Percentiles rank a stretch among this genome's conserved stretches.
Conservation (phyloP, 2,797 vertebrate genomes). For the Orestias chungarensis region DNA sequence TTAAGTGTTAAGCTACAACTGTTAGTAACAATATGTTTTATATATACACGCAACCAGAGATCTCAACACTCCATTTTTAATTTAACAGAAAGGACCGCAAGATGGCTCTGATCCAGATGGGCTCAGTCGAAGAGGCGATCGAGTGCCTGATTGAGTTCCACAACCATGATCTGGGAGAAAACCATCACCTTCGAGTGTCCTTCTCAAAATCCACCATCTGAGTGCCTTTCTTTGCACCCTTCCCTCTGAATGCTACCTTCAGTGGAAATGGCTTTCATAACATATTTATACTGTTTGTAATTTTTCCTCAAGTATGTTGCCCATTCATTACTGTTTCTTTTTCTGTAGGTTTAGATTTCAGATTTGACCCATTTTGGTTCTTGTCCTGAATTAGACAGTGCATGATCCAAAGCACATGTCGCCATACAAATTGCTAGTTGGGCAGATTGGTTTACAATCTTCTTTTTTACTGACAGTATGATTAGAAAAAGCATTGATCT, state of each 20-base stretch:
- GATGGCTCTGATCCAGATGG: conserved; percentile 99
- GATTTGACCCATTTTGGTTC: conserved; percentile 1
- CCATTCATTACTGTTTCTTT: conserved; percentile 1
- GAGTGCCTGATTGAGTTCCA: conserved; percentile 95
- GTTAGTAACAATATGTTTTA: not conserved
- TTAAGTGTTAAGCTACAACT: not conserved
- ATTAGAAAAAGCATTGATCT: not conserved
- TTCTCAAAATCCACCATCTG: conserved; percentile 97
- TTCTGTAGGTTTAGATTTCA: conserved; percentile 7
- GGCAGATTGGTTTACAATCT: not conserved
- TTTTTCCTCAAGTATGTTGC: conserved; percentile 37
- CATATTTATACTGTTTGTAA: conserved; percentile 35
- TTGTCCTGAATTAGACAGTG: not conserved
- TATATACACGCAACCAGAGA: not conserved
- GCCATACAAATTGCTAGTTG: not conserved
- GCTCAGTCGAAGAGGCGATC: conserved; percentile 94
- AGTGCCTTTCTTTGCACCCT: conserved; percentile 59
- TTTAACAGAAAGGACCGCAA: conserved; percentile 91
- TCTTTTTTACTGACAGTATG: too few relatives aligned
- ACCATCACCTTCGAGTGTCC: conserved; percentile 93
- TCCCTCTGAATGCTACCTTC: conserved; percentile 49
- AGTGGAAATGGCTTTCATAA: conserved; percentile 37
- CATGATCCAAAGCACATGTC: too few relatives aligned
- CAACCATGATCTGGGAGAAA: conserved; percentile 97
- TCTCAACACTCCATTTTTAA: not conserved